Evolutionary conservation across 2,113 vertebrate genomes (phyloP).

Genomic region (Phasianus colchicus): DNA sequence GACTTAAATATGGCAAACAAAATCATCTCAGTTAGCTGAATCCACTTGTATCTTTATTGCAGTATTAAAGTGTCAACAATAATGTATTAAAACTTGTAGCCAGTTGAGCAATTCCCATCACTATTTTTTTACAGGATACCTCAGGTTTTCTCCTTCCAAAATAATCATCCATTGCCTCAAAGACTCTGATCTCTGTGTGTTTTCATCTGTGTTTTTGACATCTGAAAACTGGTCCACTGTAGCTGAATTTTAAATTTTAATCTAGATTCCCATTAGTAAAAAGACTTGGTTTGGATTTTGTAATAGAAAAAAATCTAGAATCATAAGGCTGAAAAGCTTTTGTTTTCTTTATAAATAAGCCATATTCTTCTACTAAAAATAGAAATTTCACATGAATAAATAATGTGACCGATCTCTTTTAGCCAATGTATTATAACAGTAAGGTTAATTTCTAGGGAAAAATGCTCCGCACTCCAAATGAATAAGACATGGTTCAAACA

Average conservation of each 20-base stretch:
- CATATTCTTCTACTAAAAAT: neutral
- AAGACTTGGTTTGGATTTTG: neutral
- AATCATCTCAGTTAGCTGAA: conserved; percentile 28
- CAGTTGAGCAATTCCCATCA: neutral
- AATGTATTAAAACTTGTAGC: neutral
- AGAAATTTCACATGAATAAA: neutral
- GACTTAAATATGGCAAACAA: neutral
- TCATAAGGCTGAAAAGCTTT: neutral
- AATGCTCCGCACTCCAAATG: neutral
- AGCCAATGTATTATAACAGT: neutral
- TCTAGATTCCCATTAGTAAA: neutral
- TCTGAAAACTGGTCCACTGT: neutral
- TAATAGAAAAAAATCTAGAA: neutral
- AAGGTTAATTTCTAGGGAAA: neutral
- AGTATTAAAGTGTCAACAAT: conserved; percentile 24
- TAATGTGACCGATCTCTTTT: neutral
- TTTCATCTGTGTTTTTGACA: neutral
- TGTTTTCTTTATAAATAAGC: neutral
- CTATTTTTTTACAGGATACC: neutral
- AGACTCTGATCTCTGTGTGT: neutral
- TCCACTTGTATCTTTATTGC: conserved; percentile 14
- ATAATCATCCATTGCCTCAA: neutral
- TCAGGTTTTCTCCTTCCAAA: neutral
- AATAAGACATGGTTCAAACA: neutral
- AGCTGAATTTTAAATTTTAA: neutral